Conservation (phyloP, 2,113 vertebrate genomes). For the Cacatua alba region DNA sequence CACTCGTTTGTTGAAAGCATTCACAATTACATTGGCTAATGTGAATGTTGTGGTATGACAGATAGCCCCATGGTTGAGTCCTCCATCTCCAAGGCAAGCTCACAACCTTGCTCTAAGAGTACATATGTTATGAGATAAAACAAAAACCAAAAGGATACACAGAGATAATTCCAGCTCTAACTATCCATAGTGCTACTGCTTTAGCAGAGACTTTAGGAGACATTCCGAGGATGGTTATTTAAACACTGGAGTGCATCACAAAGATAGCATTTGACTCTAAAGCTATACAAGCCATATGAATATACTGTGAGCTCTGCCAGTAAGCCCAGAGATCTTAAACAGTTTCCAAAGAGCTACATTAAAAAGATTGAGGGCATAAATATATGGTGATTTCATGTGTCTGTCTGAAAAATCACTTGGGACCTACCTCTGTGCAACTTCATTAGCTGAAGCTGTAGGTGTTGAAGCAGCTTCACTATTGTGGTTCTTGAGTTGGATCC, state of each 20-base stretch:
- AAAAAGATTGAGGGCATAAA: background rate
- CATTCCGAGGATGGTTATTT: background rate
- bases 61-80: background rate
- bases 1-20: constrained; percentile 31
- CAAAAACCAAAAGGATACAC: background rate
- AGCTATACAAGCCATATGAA: background rate
- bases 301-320: background rate
- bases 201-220: background rate
- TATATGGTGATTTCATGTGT: background rate
- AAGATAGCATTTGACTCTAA: background rate
- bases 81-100: constrained; percentile 41
- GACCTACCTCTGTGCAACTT: background rate
- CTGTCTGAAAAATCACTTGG: background rate
- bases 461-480: background rate
- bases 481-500: background rate
- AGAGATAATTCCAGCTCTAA: background rate
- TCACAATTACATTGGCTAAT: background rate
- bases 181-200: background rate
- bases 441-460: background rate
- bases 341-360: background rate
- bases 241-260: background rate
- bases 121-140: background rate
- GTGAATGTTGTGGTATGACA: background rate
- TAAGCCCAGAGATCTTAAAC: background rate
- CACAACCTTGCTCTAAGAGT: background rate